phyloP scores from a whole-genome alignment of 2,113 vertebrate genomes.

The Formicarius rufipectus region DNA sequence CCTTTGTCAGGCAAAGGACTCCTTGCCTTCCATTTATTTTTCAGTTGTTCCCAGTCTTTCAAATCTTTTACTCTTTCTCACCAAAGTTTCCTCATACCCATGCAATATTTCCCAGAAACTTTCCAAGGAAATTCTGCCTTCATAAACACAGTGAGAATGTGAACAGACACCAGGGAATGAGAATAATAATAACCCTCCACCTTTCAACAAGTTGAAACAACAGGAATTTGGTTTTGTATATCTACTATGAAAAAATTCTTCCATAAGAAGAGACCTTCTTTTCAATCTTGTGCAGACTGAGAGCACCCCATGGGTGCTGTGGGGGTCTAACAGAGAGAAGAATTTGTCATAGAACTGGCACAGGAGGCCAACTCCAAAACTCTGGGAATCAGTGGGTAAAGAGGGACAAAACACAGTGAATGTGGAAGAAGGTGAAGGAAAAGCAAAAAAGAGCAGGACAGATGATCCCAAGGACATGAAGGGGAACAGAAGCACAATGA shows the following conservation, averaged over 20 bases:
- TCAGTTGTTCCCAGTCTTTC: background rate
- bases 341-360: background rate
- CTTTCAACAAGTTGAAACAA: background rate
- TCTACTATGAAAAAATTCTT: background rate
- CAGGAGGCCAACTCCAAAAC: too few species aligned
- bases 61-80: background rate
- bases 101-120: background rate
- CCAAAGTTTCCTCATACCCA: background rate
- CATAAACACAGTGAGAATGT: background rate
- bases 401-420: background rate
- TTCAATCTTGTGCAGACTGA: background rate
- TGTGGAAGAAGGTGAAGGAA: background rate
- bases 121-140: background rate
- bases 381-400: background rate
- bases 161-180: background rate
- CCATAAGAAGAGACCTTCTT: background rate
- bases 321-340: background rate
- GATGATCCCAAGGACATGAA: background rate
- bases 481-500: background rate
- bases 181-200: fast-evolving
- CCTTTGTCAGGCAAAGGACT: background rate
- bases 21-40: background rate
- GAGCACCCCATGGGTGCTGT: background rate
- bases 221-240: background rate
- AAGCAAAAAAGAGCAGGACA: background rate